Evolutionary conservation across 2,888 invertebrate genomes (phyloP), one percentile per base, ranked within the genome.

Genomic region (Amiota mariae): DNA sequence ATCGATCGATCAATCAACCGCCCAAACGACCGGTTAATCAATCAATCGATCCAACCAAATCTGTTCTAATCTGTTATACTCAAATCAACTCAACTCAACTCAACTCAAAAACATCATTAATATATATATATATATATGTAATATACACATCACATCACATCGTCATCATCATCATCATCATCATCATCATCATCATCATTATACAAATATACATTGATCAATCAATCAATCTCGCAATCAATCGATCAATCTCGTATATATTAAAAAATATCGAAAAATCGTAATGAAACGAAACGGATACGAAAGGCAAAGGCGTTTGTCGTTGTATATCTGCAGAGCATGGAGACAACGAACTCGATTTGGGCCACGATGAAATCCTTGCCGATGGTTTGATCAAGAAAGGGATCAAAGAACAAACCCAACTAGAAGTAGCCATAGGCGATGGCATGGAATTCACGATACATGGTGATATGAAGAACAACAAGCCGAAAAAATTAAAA

Each of bases 361-460:
- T 93, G 81, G 93, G 92, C 76, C 92, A 92, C 66, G 93, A 93
- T 85, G 93, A 94, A 89, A 93, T 94, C 85, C 92, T 96, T 85
- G 95, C 94, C 77, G 97, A 97, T 90, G 95, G 96, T 72, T 94
- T 96, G 81, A 93, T 96, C 85, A 95, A 95, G 90, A 94, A 95
- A 89, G 96, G 96, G 87, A 96, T 96, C 90, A 97, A 96, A 90
- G 94, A 95, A 86, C 95, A 96, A 91, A 95, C 96, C 88, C 95
- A 96, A 90, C 92, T 96, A 80, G 97, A 97, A 91, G 96, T 97
- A 79, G 96, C 96, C 77, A 96, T 97, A 87, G 96, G 96, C 67
- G 96, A 96, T 89, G 96, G 96, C 80, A 96, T 97, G 95, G 97
- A 97, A 90, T 96, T 97, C 88, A 96, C 96, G 71, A 96, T 97